Percentiles rank a stretch among this genome's conserved stretches.
Conservation (phyloP, 1,140 invertebrate genomes). For the Drosophila grimshawi region DNA sequence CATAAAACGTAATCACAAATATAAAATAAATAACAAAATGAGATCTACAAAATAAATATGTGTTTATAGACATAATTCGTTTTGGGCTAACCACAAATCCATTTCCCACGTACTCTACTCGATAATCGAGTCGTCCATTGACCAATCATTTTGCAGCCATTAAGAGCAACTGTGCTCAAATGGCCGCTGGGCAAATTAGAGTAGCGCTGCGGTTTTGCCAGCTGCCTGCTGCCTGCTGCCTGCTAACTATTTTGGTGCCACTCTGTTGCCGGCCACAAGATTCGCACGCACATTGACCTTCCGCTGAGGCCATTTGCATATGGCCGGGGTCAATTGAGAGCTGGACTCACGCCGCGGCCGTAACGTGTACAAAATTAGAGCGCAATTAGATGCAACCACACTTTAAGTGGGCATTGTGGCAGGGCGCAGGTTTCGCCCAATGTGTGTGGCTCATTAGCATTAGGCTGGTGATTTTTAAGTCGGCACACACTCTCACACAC, state of each 20-base stretch:
- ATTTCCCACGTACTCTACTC: conserved; percentile 61
- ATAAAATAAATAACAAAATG: neutral
- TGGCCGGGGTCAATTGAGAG: neutral
- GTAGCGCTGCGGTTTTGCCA: conserved; percentile 53
- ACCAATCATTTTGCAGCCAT: conserved; percentile 61
- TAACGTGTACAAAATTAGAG: conserved; percentile 64
- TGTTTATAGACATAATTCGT: neutral
- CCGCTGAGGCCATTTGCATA: conserved; percentile 77
- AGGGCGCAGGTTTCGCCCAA: conserved; percentile 19
- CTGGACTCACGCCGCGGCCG: conserved; percentile 52
- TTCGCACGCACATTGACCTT: conserved; percentile 83
- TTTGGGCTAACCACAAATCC: conserved; percentile 64
- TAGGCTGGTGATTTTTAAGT: conserved; percentile 36
- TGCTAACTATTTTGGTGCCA: conserved; percentile 22
- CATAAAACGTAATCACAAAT: too few species aligned
- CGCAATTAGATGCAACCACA: conserved; percentile 67
- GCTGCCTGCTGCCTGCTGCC: too few species aligned
- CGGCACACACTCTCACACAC: conserved; percentile 7
- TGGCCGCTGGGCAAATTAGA: conserved; percentile 63
- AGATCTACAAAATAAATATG: neutral
- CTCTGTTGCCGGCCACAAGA: conserved; percentile 62
- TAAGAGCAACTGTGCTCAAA: conserved; percentile 21
- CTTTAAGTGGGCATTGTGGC: conserved; percentile 5
- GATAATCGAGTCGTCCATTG: conserved; percentile 57
- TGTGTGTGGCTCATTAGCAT: conserved; percentile 67